A percentile compares a stretch with the other conserved stretches of the same genome.
Conservation (phyloP, 1,140 invertebrate genomes). For the Bombus soroeensis region DNA sequence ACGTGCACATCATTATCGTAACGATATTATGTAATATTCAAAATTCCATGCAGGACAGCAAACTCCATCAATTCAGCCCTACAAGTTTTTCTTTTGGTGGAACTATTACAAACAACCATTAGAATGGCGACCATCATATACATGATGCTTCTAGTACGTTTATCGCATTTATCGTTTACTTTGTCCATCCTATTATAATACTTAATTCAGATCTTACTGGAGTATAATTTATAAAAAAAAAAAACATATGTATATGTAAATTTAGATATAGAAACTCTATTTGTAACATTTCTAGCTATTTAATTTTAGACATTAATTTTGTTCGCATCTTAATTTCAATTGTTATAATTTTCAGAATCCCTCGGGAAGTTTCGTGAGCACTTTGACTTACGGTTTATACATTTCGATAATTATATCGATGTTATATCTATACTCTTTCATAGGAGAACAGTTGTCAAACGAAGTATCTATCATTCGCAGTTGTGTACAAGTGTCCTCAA, state of each 20-base stretch:
- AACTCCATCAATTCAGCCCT: slow-evolving; percentile 13
- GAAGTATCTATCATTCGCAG: slow-evolving; percentile 3
- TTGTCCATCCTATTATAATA: neutral
- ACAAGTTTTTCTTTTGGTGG: neutral
- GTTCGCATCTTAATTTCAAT: neutral
- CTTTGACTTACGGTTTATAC: neutral
- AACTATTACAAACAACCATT: slow-evolving; percentile 3
- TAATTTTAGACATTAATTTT: no score
- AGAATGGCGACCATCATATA: slow-evolving; percentile 5
- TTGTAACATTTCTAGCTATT: no score
- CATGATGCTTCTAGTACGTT: neutral
- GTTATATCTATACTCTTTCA: slow-evolving; percentile 46
- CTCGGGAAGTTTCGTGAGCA: neutral
- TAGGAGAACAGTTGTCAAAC: slow-evolving; percentile 50
- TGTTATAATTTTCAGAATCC: neutral
- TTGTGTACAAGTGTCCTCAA: neutral
- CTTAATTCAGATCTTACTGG: no score
- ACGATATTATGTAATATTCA: neutral
- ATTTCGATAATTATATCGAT: neutral
- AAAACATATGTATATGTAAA: no score
- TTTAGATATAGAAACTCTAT: no score
- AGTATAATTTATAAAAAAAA: no score
- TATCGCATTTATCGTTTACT: neutral
- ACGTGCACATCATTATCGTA: no score
- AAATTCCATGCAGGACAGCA: neutral